A percentile compares a stretch with the other conserved stretches of the same genome.
phyloP scores from a whole-genome alignment of 2,888 invertebrate species.

The Drosophila fulvimacula region DNA sequence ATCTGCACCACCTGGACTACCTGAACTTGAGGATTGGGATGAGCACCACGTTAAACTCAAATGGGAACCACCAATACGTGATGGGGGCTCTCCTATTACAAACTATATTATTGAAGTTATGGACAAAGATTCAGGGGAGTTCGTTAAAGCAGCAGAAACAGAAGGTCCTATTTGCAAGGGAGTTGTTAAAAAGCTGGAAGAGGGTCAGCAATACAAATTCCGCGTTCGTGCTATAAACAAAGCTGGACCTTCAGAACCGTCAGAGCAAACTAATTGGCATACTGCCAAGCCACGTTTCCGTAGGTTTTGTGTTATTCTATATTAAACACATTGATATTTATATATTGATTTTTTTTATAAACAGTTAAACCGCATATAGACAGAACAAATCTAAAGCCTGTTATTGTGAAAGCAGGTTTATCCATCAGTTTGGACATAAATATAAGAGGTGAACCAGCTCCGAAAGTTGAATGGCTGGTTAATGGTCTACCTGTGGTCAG shows the following conservation, averaged over 20 bases:
- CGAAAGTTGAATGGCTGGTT: constrained; percentile 95
- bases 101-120: constrained; percentile 96
- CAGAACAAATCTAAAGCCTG: constrained; percentile 93
- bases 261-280: constrained; percentile 96
- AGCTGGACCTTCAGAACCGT: constrained; percentile 96
- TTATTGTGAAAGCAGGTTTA: constrained; percentile 94
- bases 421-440: constrained; percentile 94
- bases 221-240: constrained; percentile 97
- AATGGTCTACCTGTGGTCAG: constrained; percentile 89
- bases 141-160: constrained; percentile 93
- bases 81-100: constrained; percentile 97
- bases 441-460: constrained; percentile 96
- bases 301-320: constrained; percentile 86
- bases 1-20: constrained; percentile 94
- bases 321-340: background rate
- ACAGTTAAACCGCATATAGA: constrained; percentile 97
- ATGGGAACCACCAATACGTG: constrained; percentile 95
- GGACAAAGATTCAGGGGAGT: constrained; percentile 93
- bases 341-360: constrained; percentile 34
- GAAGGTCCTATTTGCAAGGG: constrained; percentile 94
- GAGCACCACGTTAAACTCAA: constrained; percentile 95
- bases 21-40: constrained; percentile 95
- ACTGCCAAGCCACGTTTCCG: constrained; percentile 94
- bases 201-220: constrained; percentile 98
- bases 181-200: constrained; percentile 94